These are phyloP conservation scores for Euphonia xanthogaster DNA, from an alignment of 2,797 vertebrate species.

Conservation along the genomic window DNA sequence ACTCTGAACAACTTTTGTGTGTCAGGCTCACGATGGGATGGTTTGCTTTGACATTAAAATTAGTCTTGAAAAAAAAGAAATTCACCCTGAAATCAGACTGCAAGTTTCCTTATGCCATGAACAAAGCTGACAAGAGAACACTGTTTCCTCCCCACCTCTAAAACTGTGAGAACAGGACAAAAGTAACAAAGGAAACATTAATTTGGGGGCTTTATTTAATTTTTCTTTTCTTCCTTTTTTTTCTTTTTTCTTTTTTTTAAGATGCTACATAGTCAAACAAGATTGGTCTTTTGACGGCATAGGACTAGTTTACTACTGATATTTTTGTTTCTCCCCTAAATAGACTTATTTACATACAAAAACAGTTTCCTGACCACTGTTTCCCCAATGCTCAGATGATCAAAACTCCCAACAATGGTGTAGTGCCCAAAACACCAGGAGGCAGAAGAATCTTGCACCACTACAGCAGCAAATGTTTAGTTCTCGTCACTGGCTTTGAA, in stretches of 20 bases:
- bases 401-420: conserved; percentile 70
- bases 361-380: conserved; percentile 81
- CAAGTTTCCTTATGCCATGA: background rate
- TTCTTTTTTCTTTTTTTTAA: conserved; percentile 83
- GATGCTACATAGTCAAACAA: conserved; percentile 98
- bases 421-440: conserved; percentile 70
- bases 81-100: background rate
- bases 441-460: conserved; percentile 66
- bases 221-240: conserved; percentile 80
- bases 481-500: conserved; percentile 56
- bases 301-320: conserved; percentile 86
- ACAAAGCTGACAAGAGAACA: background rate
- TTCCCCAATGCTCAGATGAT: conserved; percentile 51
- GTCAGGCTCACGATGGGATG: background rate
- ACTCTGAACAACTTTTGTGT: background rate
- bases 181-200: conserved; percentile 81
- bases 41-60: background rate
- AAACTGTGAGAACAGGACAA: conserved; percentile 57
- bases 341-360: conserved; percentile 86
- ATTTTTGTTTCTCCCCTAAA: conserved; percentile 79
- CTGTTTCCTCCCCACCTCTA: background rate
- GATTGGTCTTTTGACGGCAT: conserved; percentile 89
- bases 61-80: background rate
- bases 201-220: conserved; percentile 89
- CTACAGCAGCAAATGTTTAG: conserved; percentile 77